Conservation (phyloP, 2,797 vertebrate species). For the Enteromius trimaculatus region DNA sequence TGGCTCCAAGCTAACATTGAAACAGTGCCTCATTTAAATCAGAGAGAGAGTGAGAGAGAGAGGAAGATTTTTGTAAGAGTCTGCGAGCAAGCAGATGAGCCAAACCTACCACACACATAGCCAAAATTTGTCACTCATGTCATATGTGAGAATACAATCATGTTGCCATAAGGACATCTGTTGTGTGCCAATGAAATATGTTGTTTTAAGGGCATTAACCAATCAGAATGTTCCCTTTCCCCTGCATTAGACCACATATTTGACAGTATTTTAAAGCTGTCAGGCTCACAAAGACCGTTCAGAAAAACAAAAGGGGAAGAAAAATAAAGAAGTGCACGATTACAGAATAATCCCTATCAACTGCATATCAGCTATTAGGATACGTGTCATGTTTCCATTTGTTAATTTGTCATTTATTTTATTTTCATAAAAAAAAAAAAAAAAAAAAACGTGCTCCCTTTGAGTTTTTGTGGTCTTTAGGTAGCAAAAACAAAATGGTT, state of each 20-base stretch:
- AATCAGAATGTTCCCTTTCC: slow-evolving; percentile 35
- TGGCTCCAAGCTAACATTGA: slow-evolving; percentile 57
- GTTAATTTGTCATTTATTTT: background rate
- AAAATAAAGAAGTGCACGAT: background rate
- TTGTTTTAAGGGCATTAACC: slow-evolving; percentile 48
- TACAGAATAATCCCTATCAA: background rate
- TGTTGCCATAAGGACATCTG: slow-evolving; percentile 59
- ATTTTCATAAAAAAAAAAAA: background rate
- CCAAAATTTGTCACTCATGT: slow-evolving; percentile 62
- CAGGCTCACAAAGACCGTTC: slow-evolving; percentile 13
- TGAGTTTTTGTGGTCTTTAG: background rate
- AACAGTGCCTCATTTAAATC: slow-evolving; percentile 56
- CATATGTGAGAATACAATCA: slow-evolving; percentile 61
- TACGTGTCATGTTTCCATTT: background rate
- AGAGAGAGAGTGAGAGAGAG: slow-evolving; percentile 32
- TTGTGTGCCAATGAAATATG: slow-evolving; percentile 49
- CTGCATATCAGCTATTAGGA: background rate
- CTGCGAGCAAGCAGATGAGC: slow-evolving; percentile 55
- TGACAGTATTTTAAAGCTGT: slow-evolving; percentile 6
- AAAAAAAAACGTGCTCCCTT: background rate
- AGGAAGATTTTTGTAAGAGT: slow-evolving; percentile 39
- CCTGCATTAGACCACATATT: slow-evolving; percentile 23
- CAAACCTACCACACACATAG: slow-evolving; percentile 57
- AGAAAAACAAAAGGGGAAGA: background rate
- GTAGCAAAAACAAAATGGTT: background rate